Base-by-base conservation (phyloP, 2,113 vertebrate genomes). In the Zosterops lateralis region DNA sequence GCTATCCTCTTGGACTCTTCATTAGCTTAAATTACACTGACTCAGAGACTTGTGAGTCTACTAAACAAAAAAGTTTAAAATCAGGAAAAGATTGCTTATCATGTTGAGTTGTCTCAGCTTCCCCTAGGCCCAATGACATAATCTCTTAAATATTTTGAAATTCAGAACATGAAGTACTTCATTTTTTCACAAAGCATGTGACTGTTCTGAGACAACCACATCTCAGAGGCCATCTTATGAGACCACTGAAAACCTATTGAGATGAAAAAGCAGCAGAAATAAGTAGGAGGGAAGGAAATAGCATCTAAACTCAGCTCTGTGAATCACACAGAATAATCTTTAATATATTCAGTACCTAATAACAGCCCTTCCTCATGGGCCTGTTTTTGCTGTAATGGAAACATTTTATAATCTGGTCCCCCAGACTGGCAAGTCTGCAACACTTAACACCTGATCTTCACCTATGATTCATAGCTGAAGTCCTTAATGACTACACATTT, bases 321-420 rank as follows among this genome's bases (percentile, higher is more conserved):
- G 97, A 97, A 94, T 97, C 95, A 97, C 71, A 87, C 56, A 51
- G 60, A 96, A 96, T 92, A 96, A 95, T 96, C 45, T 94, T 94
- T 92, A 97, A 95, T 90, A 80, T 80, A 97, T 95, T 96, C 87
- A 88, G 83, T 82, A 96, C 75, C 61, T 97, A 97, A 95, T 97
- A 96, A 93, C 89, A 95, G 72, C 57, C 21, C 48, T 92, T 84
- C 61, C 84, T 96, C 84, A 84, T 40, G 80, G 42, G 26, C 36
- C 56, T 60, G 29, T 92, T 84, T 81, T 57, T 29, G 12, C 45
- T 74, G 38, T 68, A 87, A 58, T 60, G 38, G 75, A 74, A 83
- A 57, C 13, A 57, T 71, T 76, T 80, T 76, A 50, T 56, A 65
- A 51, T 17, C 31, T 67, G 29, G 38, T 62, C 64, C 40, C 42